Evolutionary conservation across 1,140 invertebrate species (phyloP), one percentile per base, ranked within the genome.

Genomic region (Drosophila ananassae): DNA sequence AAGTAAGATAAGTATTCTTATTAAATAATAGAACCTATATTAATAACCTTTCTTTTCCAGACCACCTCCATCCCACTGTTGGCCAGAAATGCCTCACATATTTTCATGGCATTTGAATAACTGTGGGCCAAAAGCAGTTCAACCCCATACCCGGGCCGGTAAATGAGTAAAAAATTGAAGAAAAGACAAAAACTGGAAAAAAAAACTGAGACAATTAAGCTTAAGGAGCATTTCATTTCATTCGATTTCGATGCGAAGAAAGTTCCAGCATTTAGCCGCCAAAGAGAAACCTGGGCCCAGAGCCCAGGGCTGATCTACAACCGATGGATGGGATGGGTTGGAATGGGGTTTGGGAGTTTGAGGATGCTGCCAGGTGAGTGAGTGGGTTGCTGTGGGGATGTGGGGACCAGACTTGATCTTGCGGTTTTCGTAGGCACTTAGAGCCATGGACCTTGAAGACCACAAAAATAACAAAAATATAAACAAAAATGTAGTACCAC

Each of bases 211-310:
- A 89, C 83, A 89, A 89, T 89, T 89, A 89, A 89, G 83, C 83
- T 89, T 89, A 89, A 89, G 84, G 83, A 89, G 79, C 83, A 89
- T 89, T 89, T 89, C 75, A 84, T 84, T 77, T 61, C 84, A 83
- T 79, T 74, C 44, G 63, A 69, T 69, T 69, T 77, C 79, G 87
- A 77, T 64, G 51, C 75, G 76, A 87, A 77, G 83, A 89, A 89
- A 89, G 83, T 89, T 89, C 59, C 59, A 77, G 46, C 58, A 44
- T 46, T 60, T 57, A 41, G 59, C 57, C 72, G 58, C 62, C 58
- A 80, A 77, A 85, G 68, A 85, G 80, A 85, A 85, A 81, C 78
- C 74, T 48, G 63, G 37, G 39, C 25, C 25, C 25, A 28, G 41
- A 37, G 74, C 78, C 82, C 54, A 79, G 54, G 74, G 83, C 58